phyloP scores from a whole-genome alignment of 2,113 vertebrate species.

The Merops nubicus region DNA sequence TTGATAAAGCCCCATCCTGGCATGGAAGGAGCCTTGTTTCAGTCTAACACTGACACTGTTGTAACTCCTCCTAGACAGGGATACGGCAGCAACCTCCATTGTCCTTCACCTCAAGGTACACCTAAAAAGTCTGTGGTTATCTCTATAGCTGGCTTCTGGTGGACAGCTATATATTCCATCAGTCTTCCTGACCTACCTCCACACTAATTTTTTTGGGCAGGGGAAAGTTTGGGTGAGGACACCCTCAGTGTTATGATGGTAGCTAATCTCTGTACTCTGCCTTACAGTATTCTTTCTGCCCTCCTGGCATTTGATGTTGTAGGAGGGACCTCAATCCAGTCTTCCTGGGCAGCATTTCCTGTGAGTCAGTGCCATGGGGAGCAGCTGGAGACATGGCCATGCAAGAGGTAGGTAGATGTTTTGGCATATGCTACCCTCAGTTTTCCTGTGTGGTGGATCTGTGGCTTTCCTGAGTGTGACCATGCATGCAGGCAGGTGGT shows the following conservation, averaged over 20 bases:
- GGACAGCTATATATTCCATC: not conserved
- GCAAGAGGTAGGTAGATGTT: not conserved
- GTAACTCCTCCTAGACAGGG: not conserved
- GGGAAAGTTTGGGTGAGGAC: not conserved
- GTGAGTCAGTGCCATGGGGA: not conserved
- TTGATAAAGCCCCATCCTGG: not conserved
- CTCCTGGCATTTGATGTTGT: not conserved
- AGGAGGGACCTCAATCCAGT: not conserved
- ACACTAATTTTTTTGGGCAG: not conserved
- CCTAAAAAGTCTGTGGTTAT: not conserved
- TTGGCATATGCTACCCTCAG: not conserved
- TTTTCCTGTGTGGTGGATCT: not conserved
- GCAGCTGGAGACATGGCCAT: accelerated
- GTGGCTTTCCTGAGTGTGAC: not conserved
- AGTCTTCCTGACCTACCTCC: not conserved
- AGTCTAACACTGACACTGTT: not conserved
- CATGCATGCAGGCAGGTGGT: not conserved
- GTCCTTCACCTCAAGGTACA: not conserved
- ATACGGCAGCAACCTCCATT: not conserved
- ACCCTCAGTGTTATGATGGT: not conserved
- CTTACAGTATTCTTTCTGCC: not conserved
- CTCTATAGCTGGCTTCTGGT: not conserved
- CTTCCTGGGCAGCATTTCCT: not conserved
- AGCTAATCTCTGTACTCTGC: not conserved
- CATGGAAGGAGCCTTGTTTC: not conserved